Evolutionary conservation across 2,888 invertebrate species (phyloP).

Genomic region (Aphidoletes aphidimyza): DNA sequence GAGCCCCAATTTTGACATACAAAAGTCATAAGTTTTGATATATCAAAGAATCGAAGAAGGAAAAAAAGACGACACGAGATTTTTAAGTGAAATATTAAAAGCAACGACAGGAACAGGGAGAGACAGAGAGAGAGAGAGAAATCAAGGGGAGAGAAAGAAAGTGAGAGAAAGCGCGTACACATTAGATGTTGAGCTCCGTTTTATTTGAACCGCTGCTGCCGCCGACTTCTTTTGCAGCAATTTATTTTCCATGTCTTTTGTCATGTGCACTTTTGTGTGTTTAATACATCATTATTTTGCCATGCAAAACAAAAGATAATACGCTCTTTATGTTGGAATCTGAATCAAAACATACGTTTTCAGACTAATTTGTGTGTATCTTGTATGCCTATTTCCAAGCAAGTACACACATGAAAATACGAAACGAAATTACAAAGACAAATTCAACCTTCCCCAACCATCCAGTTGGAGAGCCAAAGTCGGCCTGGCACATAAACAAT

Average conservation of each 20-base stretch:
- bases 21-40: neutral
- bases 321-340: neutral
- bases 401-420: neutral
- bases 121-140: too few relatives aligned
- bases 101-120: too few relatives aligned
- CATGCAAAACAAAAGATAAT: neutral
- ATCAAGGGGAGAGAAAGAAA: too few relatives aligned
- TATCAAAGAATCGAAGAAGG: neutral
- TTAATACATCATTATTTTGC: slow-evolving; percentile 30
- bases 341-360: slow-evolving; percentile 2
- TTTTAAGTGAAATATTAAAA: slow-evolving; percentile 33
- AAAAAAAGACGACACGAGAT: neutral
- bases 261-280: slow-evolving; percentile 8
- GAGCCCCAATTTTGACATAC: too few relatives aligned
- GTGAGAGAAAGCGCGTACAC: too few relatives aligned
- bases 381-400: neutral
- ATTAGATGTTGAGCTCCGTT: too few relatives aligned
- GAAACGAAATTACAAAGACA: neutral
- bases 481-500: neutral
- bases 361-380: slow-evolving; percentile 20
- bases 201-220: neutral
- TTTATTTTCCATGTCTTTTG: neutral
- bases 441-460: neutral
- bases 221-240: neutral
- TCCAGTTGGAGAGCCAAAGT: neutral